Conservation (phyloP, 2,797 vertebrate genomes). For the Amblyopsis hoosieri region DNA sequence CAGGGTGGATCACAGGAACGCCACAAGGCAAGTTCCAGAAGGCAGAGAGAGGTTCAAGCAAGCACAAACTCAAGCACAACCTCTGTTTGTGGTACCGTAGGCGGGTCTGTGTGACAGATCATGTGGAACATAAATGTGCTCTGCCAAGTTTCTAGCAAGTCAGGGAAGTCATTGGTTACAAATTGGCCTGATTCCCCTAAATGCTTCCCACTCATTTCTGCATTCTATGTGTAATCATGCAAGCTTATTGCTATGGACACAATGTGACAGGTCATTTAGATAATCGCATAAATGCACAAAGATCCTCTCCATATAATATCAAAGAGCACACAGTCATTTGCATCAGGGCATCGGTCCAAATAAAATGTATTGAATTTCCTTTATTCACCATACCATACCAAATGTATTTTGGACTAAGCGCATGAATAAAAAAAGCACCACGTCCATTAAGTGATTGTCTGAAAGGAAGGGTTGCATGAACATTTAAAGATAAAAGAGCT, state of each 20-base stretch:
- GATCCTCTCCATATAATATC: not conserved
- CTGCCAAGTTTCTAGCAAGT: slow-evolving; percentile 15
- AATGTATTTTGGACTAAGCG: slow-evolving; percentile 52
- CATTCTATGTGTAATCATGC: not conserved
- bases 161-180: not conserved
- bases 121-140: too few relatives aligned
- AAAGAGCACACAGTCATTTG: slow-evolving; percentile 6
- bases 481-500: not conserved
- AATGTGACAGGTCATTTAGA: not conserved
- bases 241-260: not conserved
- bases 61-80: not conserved
- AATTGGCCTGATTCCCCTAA: slow-evolving; percentile 1
- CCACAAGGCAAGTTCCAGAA: slow-evolving; percentile 23
- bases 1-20: slow-evolving; percentile 54
- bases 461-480: slow-evolving; percentile 10
- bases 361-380: slow-evolving; percentile 29
- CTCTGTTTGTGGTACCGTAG: slow-evolving; percentile 36
- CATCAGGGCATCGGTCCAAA: slow-evolving; percentile 42
- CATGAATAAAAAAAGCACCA: slow-evolving; percentile 48
- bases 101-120: slow-evolving; percentile 11
- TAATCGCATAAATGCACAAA: not conserved
- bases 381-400: slow-evolving; percentile 29
- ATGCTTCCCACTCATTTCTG: not conserved
- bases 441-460: slow-evolving; percentile 65
- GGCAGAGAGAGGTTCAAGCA: not conserved